Conservation (phyloP, 2,113 vertebrate genomes). For the Aptenodytes patagonicus region DNA sequence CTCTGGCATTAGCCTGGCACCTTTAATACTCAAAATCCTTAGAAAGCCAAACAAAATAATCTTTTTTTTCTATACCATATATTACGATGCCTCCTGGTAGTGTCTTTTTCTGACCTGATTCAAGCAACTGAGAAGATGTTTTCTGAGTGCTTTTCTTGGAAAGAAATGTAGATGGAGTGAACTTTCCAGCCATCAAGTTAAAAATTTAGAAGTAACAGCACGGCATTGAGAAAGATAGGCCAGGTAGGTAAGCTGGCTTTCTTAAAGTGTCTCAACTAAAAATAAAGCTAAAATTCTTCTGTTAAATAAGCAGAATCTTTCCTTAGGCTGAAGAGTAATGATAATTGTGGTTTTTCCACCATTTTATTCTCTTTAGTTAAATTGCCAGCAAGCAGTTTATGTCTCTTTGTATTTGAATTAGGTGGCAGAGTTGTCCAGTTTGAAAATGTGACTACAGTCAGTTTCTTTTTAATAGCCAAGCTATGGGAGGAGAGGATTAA, state of each 20-base stretch:
- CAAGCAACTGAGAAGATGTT: not conserved
- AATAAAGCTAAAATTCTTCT: slow-evolving; percentile 27
- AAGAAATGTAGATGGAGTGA: not conserved
- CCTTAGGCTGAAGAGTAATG: slow-evolving; percentile 15
- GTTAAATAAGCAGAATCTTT: slow-evolving; percentile 37
- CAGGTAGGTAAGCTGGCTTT: not conserved
- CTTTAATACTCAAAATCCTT: not conserved
- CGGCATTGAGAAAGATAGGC: not conserved
- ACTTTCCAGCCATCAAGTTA: not conserved
- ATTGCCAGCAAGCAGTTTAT: not conserved
- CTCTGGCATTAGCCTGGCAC: not conserved
- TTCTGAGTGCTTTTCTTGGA: not conserved
- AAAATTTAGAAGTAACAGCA: not conserved
- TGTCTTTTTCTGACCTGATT: not conserved
- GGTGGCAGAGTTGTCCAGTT: not conserved
- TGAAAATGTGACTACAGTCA: slow-evolving; percentile 31
- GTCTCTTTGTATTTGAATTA: slow-evolving; percentile 3
- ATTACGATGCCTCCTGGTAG: not conserved
- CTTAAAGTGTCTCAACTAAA: not conserved
- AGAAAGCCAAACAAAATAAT: not conserved
- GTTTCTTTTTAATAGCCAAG: slow-evolving; percentile 17
- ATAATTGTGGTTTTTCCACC: not conserved
- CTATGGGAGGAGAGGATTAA: not conserved
- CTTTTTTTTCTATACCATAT: not conserved
- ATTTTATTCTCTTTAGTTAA: slow-evolving; percentile 31